These are phyloP conservation scores for Acleris emargana DNA, from an alignment of 2,888 invertebrate species.

Conservation along the genomic window DNA sequence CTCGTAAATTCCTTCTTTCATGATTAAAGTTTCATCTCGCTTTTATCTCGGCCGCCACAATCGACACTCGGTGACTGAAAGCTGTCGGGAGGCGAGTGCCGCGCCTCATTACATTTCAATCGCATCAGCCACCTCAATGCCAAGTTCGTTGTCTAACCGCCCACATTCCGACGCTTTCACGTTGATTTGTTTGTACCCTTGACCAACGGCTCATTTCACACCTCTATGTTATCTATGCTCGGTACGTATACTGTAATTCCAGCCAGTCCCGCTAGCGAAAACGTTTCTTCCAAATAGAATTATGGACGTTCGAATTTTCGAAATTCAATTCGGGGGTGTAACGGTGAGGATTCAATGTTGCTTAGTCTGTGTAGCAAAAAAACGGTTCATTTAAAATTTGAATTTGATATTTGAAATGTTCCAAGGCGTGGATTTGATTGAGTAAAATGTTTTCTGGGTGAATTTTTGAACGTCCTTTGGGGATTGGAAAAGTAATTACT, in stretches of 20 bases:
- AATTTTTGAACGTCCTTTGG: conserved; percentile 11
- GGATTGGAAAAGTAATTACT: conserved; percentile 14
- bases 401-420: neutral
- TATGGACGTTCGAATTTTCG: conserved; percentile 22
- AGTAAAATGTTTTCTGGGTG: conserved; percentile 22
- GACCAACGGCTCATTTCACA: conserved; percentile 38
- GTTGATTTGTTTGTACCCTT: conserved; percentile 69
- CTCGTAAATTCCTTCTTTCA: too few relatives aligned
- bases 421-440: conserved; percentile 16
- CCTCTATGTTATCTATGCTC: conserved; percentile 10
- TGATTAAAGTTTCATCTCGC: neutral
- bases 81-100: conserved; percentile 23
- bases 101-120: conserved; percentile 65
- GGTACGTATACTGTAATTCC: conserved; percentile 9
- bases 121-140: conserved; percentile 63
- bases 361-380: neutral
- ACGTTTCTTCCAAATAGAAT: conserved; percentile 20
- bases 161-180: conserved; percentile 56
- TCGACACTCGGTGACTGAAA: conserved; percentile 13
- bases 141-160: conserved; percentile 61
- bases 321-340: conserved; percentile 19
- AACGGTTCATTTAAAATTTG: conserved; percentile 10
- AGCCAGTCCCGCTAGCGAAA: conserved; percentile 14
- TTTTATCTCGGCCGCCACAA: conserved; percentile 17
- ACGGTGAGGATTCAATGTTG: conserved; percentile 11